Evolutionary conservation across 2,113 vertebrate species (phyloP), one percentile per base, ranked within the genome.

Genomic region (Colistium nudipinnis): DNA sequence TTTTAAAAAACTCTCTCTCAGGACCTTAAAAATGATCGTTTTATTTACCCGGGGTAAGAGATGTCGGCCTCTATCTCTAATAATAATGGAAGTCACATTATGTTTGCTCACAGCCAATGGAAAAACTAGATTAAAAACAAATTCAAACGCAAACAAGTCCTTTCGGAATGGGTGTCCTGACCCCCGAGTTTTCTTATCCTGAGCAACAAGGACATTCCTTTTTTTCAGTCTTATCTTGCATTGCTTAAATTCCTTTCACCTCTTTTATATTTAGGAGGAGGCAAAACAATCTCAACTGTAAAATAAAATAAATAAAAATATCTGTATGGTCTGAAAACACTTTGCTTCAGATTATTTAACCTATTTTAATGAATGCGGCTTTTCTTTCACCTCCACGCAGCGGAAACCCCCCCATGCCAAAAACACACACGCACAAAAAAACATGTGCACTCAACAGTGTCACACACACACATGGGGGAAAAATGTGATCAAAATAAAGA

Each of bases 331-430:
- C n/a, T n/a, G n/a, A n/a, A n/a, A n/a, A n/a, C n/a, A n/a, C n/a
- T n/a, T n/a, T n/a, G n/a, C n/a, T n/a, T n/a, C n/a, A n/a, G n/a
- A n/a, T n/a, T n/a, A n/a, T n/a, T n/a, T n/a, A n/a, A n/a, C n/a
- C n/a, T n/a, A n/a, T n/a, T n/a, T n/a, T n/a, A n/a, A n/a, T n/a
- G n/a, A n/a, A n/a, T 53, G 72, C 68, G 53, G 76, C 70, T 56
- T 28, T 75, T 73, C n/a, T 77, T 47, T 70, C 78, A 70, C 53
- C 62, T 75, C 39, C 8, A 70, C 45, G 66, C 62, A 70, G 76
- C 59, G 44, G 68, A 80, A 77, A 71, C 52, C 62, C 55, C 52
- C 62, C 55, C 48, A 13, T 9, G 36, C 60, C 59, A 25, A 10
- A 59, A 53, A 39, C 74, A 76, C 63, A 35, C 48, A 56, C 54